Base-by-base conservation (phyloP, 2,888 invertebrate genomes). In the Apotomis betuletana region DNA sequence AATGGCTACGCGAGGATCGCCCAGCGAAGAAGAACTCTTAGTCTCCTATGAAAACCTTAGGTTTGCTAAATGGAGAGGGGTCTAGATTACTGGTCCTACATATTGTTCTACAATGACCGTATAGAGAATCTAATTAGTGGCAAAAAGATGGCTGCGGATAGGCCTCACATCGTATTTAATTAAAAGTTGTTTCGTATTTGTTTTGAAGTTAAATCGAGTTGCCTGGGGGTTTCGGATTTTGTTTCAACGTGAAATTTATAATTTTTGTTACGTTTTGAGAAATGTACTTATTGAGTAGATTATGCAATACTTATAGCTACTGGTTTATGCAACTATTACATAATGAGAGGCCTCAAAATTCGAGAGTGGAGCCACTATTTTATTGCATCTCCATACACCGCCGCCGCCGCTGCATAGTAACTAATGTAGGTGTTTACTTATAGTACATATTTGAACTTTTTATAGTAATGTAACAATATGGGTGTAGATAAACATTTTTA, bases 181-280 rank as follows among this genome's bases (percentile, higher is more conserved):
- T 84, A 85, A 84, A 83, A 85, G 77, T 85, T 82, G 74, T 77
- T 77, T 80, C 73, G 70, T 72, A 75, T 78, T 76, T 78, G 78
- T 57, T 69, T 52, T 51, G 51, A 71, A 62, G 61, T 62, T 80
- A 64, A 73, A 76, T 78, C 76, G 76, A 70, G 58, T 70, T 59
- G 49, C 52, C 46, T 52, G 55, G 46, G 41, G n/a, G 51, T 67
- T 70, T 74, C 74, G 71, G 73, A 73, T 75, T 77, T 58, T 41
- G 69, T 65, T 71, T 71, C 59, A 67, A 70, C 57, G 62, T 69
- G 55, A 46, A 54, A 61, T 67, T 54, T 65, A 55, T 49, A n/a
- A 55, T 15, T 57, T n/a, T 41, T 41, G 41, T 41, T 41, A 41
- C 5, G 6, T 41, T 41, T 41, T 6, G 41, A 5, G 41, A 6